Base-by-base conservation (phyloP, 64 coral and sea anemone genomes). In the Astreopora myriophthalma region DNA sequence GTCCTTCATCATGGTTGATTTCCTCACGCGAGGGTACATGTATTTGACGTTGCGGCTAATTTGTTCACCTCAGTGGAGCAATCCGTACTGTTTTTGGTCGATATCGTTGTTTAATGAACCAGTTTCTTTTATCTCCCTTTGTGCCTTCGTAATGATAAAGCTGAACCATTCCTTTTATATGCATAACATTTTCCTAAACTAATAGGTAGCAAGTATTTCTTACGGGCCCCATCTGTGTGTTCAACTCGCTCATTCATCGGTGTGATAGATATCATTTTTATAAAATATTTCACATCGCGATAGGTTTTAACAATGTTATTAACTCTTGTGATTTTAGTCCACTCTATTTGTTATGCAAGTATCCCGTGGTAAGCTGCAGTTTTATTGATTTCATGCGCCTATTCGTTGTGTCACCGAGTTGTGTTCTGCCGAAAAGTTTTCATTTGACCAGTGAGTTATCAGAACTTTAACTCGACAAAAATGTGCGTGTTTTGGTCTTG, bases 11-110 rank as follows among this genome's bases (percentile, higher is more conserved):
- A 27, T 31, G 6, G n/a, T 17, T 13, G 23, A 29, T 78, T 78
- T 78, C 32, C 79, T 83, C 79, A 83, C 79, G 79, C 79, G 57
- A 83, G 34, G 25, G 23, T 23, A 46, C n/a, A n/a, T n/a, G n/a
- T n/a, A n/a, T 58, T 64, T 64, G 10, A 24, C 17, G 5, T 22
- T 55, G 48, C 0, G 3, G 10, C 63, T 8, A 25, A 25, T 28
- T 66, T 7, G 5, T 4, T 24, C 25, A 62, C 22, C 12, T 4
- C 5, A 20, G 14, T 20, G 16, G 0, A 4, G n/a, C n/a, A 55
- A 55, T 55, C 51, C 51, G 16, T 14, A 55, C 51, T 10, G 3
- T 55, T 55, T 55, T 55, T 19, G 51, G 51, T 14, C 12, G 51
- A 55, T 16, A 55, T 19, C 17, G 51, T 16, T 13, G 1, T 55